phyloP scores from a whole-genome alignment of 1,140 invertebrate genomes.

The Augochlora pura region DNA sequence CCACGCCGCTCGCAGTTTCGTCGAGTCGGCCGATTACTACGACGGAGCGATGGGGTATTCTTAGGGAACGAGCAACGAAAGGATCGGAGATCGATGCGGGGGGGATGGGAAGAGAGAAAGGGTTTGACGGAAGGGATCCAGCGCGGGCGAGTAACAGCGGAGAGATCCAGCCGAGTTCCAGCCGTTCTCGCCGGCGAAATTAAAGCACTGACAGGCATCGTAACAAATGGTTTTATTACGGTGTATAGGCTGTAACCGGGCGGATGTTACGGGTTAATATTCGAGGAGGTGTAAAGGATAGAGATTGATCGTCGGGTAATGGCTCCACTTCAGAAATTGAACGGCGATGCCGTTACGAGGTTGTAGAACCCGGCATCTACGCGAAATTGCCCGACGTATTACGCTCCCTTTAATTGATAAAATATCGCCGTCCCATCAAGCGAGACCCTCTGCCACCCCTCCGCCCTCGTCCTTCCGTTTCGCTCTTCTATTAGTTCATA shows the following conservation, averaged over 20 bases:
- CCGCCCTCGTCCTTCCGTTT: too few species aligned
- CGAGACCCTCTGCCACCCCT: too few species aligned
- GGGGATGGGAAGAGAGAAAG: background rate
- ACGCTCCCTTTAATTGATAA: too few species aligned
- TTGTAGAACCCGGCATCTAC: background rate
- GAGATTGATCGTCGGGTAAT: slow-evolving; percentile 11
- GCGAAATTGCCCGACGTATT: background rate
- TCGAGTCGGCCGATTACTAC: background rate
- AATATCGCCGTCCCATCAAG: too few species aligned
- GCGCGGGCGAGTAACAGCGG: background rate
- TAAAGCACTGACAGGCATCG: slow-evolving; percentile 12
- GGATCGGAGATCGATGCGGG: slow-evolving; percentile 11
- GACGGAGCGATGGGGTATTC: background rate
- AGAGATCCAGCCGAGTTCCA: background rate
- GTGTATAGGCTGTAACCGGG: background rate
- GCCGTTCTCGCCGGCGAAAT: background rate
- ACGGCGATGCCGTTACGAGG: background rate
- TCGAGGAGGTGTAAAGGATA: background rate
- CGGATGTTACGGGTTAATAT: slow-evolving; percentile 11
- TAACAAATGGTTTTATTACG: slow-evolving; percentile 20
- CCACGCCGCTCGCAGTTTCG: too few species aligned
- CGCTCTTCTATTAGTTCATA: too few species aligned
- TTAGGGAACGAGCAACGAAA: slow-evolving; percentile 6
- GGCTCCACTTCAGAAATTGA: background rate
- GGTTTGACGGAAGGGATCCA: background rate